Percentiles rank a stretch among this genome's conserved stretches.
These are phyloP conservation scores for Leguminivora glycinivorella DNA, from an alignment of 1,140 invertebrate genomes.

Conservation along the genomic window DNA sequence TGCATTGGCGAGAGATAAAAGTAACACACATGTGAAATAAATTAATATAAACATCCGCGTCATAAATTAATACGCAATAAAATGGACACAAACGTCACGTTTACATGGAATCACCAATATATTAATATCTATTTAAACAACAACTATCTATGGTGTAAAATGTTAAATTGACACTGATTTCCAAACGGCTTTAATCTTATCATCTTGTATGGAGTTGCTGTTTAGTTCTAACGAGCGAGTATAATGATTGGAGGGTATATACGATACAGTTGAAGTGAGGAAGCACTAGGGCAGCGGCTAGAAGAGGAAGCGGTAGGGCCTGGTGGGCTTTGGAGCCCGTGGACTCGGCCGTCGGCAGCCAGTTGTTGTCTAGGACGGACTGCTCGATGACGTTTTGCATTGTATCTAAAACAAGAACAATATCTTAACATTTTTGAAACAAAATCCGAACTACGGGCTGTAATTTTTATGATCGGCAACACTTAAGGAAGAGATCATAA, in stretches of 20 bases:
- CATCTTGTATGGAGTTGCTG: conserved; percentile 54
- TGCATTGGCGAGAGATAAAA: too few species aligned
- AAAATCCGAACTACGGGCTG: too few species aligned
- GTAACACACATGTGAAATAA: too few species aligned
- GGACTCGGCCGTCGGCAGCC: conserved; percentile 70
- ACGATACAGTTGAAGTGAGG: conserved; percentile 47
- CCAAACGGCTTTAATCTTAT: conserved; percentile 51
- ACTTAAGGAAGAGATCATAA: too few species aligned
- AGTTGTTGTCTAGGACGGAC: conserved; percentile 72
- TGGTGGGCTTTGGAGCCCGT: conserved; percentile 45
- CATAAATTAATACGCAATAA: too few species aligned
- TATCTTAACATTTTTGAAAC: too few species aligned
- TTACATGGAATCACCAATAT: background rate
- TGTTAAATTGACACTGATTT: conserved; percentile 38
- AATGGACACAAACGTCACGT: too few species aligned
- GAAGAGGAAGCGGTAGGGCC: conserved; percentile 44
- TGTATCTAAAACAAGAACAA: conserved; percentile 54
- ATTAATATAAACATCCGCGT: too few species aligned
- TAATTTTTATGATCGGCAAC: too few species aligned
- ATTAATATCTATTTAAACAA: conserved; percentile 28
- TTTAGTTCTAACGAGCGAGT: conserved; percentile 34
- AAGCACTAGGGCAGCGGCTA: conserved; percentile 44
- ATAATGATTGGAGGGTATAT: conserved; percentile 31
- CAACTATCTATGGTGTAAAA: conserved; percentile 28
- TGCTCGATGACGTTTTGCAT: conserved; percentile 75